A percentile compares a stretch with the other conserved stretches of the same genome.
Conservation (phyloP, 2,113 vertebrate species). For the Chlamydotis undulata region DNA sequence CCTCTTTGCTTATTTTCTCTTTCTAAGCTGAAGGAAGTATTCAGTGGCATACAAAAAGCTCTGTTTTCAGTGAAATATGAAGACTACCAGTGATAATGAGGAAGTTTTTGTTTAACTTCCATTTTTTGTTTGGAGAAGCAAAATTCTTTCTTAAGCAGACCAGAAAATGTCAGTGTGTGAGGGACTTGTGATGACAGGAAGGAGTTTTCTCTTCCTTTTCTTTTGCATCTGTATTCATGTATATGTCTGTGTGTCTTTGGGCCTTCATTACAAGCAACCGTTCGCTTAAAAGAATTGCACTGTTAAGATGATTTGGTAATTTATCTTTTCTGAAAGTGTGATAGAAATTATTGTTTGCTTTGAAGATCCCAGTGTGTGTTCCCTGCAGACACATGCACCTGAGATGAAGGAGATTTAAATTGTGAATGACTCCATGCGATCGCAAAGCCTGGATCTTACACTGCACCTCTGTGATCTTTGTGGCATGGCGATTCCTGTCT, state of each 20-base stretch:
- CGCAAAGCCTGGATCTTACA: neutral
- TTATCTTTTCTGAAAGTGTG: neutral
- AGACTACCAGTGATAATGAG: neutral
- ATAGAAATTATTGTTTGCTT: neutral
- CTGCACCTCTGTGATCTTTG: neutral
- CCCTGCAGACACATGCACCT: no score
- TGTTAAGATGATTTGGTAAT: neutral
- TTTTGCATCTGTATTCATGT: neutral
- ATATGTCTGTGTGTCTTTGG: neutral
- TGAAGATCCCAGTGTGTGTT: neutral
- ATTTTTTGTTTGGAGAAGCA: neutral
- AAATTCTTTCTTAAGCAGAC: neutral
- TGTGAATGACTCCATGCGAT: rapidly evolving
- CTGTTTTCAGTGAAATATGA: neutral
- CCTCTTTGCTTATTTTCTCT: neutral
- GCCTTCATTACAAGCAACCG: neutral
- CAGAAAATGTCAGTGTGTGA: neutral
- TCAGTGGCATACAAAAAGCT: neutral
- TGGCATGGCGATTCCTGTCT: neutral
- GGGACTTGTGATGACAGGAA: neutral
- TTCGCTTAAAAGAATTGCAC: neutral
- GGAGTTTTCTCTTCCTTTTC: neutral
- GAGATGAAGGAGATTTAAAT: neutral
- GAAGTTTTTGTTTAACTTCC: neutral
- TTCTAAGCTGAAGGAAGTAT: neutral